Evolutionary conservation across 35 echinoderm and acorn worm genomes (phyloP).

Genomic region (Ophiothrix spiculata): DNA sequence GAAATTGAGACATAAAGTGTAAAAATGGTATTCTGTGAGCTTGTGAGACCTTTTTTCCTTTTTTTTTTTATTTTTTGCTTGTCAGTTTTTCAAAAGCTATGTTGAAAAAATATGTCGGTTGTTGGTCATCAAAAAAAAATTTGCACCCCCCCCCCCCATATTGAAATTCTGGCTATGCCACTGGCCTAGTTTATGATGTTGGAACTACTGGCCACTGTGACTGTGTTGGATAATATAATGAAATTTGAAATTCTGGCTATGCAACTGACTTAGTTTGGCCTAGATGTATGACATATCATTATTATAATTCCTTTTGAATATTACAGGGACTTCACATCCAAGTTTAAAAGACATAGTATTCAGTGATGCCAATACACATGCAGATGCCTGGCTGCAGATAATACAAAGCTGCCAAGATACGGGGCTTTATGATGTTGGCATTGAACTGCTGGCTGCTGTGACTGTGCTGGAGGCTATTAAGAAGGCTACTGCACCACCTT

Average conservation of each 20-base stretch:
- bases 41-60: no score
- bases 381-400: constrained; percentile 43
- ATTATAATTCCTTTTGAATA: not conserved
- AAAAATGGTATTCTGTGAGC: no score
- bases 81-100: no score
- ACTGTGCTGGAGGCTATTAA: constrained; percentile 72
- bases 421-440: constrained; percentile 63
- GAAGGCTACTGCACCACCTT: constrained; percentile 25
- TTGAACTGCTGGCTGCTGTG: constrained; percentile 73
- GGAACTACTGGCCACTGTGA: no score
- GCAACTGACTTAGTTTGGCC: not conserved
- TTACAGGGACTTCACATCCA: constrained; percentile 4
- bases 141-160: not conserved
- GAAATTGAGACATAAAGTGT: no score
- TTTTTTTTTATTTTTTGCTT: no score
- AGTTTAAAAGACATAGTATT: constrained; percentile 78
- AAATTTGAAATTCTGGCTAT: not conserved
- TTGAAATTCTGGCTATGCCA: not conserved
- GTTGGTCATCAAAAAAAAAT: not conserved
- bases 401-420: constrained; percentile 70
- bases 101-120: no score
- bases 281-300: not conserved
- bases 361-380: constrained; percentile 59
- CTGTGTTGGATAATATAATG: not conserved
- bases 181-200: no score